These are phyloP conservation scores for Theretra japonica DNA, from an alignment of 2,888 invertebrate species.

Conservation along the genomic window DNA sequence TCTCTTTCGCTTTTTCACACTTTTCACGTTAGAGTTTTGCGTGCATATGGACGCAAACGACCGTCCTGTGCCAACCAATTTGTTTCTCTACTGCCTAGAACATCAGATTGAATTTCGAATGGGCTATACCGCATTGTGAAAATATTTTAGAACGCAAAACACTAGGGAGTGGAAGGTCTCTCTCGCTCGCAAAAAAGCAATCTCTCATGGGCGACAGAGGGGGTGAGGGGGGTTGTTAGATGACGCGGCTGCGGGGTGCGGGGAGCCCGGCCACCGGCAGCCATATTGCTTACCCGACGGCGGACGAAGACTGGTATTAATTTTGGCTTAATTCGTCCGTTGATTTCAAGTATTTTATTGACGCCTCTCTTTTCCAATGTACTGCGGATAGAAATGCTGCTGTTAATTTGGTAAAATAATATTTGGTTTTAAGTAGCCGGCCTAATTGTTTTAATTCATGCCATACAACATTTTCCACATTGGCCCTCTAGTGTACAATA, in stretches of 20 bases:
- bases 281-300: slow-evolving; percentile 78
- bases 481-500: no score
- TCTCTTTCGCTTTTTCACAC: slow-evolving; percentile 85
- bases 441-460: no score
- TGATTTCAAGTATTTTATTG: slow-evolving; percentile 73
- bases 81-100: not conserved
- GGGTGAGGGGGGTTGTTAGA: slow-evolving; percentile 60
- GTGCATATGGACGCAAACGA: slow-evolving; percentile 47
- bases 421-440: not conserved
- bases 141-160: slow-evolving; percentile 83
- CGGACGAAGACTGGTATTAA: slow-evolving; percentile 80
- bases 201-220: slow-evolving; percentile 46
- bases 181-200: slow-evolving; percentile 84
- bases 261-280: slow-evolving; percentile 64
- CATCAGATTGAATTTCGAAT: slow-evolving; percentile 43
- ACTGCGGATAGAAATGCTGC: slow-evolving; percentile 23
- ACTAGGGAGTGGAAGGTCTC: slow-evolving; percentile 79
- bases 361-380: slow-evolving; percentile 44
- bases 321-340: slow-evolving; percentile 77
- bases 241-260: slow-evolving; percentile 50
- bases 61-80: slow-evolving; percentile 34
- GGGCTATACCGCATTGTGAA: slow-evolving; percentile 56
- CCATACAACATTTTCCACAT: no score
- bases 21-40: slow-evolving; percentile 68
- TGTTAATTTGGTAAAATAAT: not conserved